Percentiles rank a stretch among this genome's conserved stretches.
phyloP scores from a whole-genome alignment of 2,113 vertebrate species.

The pig (Sus scrofa) region T2T-Sscrofa CM000817.6:108106501-108107000 shows the following conservation, averaged over 20 bases:
- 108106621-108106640: slow-evolving; percentile 86
- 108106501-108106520: not conserved
- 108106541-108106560: slow-evolving; percentile 87
- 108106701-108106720: not conserved
- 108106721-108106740: slow-evolving; percentile 38
- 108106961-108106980: not conserved
- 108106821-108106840: slow-evolving; percentile 25
- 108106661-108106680: slow-evolving; percentile 44
- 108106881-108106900: slow-evolving; percentile 40
- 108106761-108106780: not conserved
- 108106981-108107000: not conserved
- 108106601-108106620: slow-evolving; percentile 84
- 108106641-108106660: slow-evolving; percentile 68
- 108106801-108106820: slow-evolving; percentile 15
- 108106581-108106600: slow-evolving; percentile 87
- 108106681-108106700: not conserved
- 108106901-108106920: not conserved
- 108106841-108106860: not conserved
- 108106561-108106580: slow-evolving; percentile 88
- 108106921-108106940: not conserved
- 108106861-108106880: slow-evolving; percentile 1
- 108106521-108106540: slow-evolving; percentile 70
- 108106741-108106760: not conserved
- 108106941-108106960: not conserved
- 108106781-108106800: not conserved